Evolutionary conservation across 2,888 invertebrate species (phyloP).

Genomic region (Acronicta alni): DNA sequence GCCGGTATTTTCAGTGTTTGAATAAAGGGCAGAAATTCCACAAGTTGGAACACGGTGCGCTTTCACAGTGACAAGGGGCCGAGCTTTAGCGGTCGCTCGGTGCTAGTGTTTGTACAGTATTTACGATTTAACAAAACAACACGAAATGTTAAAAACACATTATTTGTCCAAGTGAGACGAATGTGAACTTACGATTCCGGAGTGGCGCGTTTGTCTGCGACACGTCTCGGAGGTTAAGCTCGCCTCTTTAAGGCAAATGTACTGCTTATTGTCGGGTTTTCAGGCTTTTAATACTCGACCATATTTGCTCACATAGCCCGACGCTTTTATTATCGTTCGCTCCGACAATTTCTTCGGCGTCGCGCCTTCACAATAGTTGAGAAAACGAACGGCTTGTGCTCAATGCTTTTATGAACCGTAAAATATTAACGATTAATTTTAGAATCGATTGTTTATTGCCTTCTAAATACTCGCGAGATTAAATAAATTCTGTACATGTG

Average conservation of each 20-base stretch:
- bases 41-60: constrained; percentile 70
- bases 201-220: constrained; percentile 83
- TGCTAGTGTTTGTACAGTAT: constrained; percentile 85
- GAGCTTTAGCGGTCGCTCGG: constrained; percentile 71
- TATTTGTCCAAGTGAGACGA: constrained; percentile 88
- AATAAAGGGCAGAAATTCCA: constrained; percentile 79
- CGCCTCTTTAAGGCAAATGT: constrained; percentile 80
- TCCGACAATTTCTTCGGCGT: constrained; percentile 63
- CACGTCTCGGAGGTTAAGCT: constrained; percentile 82
- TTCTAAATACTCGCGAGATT: constrained; percentile 55
- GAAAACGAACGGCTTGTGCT: constrained; percentile 66
- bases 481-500: constrained; percentile 44
- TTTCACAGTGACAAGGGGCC: constrained; percentile 71
- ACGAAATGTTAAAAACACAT: constrained; percentile 89
- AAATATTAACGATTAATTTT: constrained; percentile 68
- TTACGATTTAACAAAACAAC: constrained; percentile 90
- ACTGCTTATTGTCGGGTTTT: constrained; percentile 84
- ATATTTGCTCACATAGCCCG: constrained; percentile 76
- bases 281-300: constrained; percentile 76
- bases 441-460: constrained; percentile 69
- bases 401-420: constrained; percentile 78
- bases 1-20: constrained; percentile 67
- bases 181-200: constrained; percentile 85
- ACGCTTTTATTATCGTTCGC: constrained; percentile 79
- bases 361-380: constrained; percentile 71